Conservation (phyloP, 2,797 vertebrate genomes). For the Rhyacichthys aspro region DNA sequence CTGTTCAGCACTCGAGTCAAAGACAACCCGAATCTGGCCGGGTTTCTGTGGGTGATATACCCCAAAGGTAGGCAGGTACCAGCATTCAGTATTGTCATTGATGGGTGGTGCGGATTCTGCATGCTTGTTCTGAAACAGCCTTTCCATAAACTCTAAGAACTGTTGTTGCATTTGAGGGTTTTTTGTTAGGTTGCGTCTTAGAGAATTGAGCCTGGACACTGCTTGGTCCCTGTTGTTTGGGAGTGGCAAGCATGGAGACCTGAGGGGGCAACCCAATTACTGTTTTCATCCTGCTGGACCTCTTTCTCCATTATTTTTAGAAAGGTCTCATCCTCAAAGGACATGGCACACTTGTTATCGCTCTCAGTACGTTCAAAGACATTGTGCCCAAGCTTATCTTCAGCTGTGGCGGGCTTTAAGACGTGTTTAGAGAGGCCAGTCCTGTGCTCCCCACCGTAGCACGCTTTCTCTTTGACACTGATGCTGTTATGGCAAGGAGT, state of each 20-base stretch:
- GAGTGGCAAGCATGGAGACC: not conserved
- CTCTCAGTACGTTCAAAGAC: conserved; percentile 20
- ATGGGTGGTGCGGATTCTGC: not conserved
- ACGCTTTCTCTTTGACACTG: conserved; percentile 1
- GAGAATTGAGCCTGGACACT: conserved; percentile 1
- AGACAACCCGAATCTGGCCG: not conserved
- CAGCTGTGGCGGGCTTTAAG: not conserved
- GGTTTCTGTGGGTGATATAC: conserved; percentile 3
- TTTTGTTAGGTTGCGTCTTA: not conserved
- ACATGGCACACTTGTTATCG: conserved; percentile 25
- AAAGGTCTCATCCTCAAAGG: conserved; percentile 35
- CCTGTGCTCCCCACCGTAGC: conserved; percentile 13
- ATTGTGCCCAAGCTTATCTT: conserved; percentile 9
- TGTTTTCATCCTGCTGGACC: conserved; percentile 15
- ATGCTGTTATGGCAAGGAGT: conserved; percentile 11
- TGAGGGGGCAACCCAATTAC: conserved; percentile 17
- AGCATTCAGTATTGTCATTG: not conserved
- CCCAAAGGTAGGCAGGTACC: conserved; percentile 8
- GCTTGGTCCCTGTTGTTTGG: conserved; percentile 17
- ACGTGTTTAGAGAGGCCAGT: not conserved
- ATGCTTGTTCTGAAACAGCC: conserved; percentile 1
- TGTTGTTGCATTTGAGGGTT: conserved; percentile 5
- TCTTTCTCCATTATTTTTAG: conserved; percentile 18
- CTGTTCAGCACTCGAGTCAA: not conserved
- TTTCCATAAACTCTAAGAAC: conserved; percentile 3